Conservation (phyloP, 2,797 vertebrate genomes). For the Sebastes alutus region DNA sequence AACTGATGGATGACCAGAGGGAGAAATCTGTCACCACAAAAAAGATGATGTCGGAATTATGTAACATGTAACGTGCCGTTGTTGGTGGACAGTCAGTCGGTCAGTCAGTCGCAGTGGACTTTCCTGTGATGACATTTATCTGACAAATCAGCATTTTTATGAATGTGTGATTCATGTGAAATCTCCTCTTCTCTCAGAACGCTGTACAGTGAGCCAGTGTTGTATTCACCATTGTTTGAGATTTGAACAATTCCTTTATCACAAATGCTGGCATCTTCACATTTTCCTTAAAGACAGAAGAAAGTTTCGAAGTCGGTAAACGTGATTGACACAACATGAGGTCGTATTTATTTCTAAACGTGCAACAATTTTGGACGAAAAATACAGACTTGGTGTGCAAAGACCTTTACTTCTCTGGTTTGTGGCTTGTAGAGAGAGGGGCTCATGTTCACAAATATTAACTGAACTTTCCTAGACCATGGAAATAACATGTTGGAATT, state of each 20-base stretch:
- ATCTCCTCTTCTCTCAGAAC: background rate
- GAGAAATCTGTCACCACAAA: background rate
- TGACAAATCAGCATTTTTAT: background rate
- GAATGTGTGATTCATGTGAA: background rate
- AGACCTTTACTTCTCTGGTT: no score
- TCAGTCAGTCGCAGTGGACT: background rate
- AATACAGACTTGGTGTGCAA: no score
- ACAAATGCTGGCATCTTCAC: background rate
- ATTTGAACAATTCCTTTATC: background rate
- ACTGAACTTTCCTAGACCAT: no score
- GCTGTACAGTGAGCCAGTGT: background rate
- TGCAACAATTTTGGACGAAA: no score
- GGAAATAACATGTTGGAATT: no score
- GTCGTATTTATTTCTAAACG: no score
- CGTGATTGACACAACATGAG: no score
- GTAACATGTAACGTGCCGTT: background rate
- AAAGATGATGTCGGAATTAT: background rate
- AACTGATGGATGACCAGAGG: background rate
- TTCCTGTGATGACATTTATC: background rate
- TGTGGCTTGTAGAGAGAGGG: no score
- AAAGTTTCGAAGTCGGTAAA: no score
- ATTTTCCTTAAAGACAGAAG: background rate
- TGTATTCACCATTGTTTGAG: background rate
- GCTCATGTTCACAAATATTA: no score
- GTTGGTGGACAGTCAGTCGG: background rate